These are phyloP conservation scores for Chaetophractus vellerosus DNA, from an alignment of 2,797 vertebrate genomes.

Conservation along the genomic window DNA sequence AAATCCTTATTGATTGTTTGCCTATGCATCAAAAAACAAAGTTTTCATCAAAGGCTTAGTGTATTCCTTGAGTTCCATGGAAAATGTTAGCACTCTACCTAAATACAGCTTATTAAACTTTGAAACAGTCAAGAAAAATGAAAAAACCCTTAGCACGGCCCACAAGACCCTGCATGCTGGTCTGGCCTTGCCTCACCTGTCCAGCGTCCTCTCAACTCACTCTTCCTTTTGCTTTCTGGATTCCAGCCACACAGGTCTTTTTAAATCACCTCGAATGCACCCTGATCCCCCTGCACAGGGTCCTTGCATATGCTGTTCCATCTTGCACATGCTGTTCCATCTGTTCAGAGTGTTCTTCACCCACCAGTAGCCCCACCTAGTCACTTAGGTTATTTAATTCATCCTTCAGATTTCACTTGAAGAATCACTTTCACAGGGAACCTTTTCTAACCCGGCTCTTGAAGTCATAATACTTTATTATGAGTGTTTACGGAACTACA, in stretches of 20 bases:
- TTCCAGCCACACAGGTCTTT: background rate
- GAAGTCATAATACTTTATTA: background rate
- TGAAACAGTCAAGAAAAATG: slow-evolving; percentile 58
- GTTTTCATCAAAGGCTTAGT: slow-evolving; percentile 13
- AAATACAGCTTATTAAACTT: slow-evolving; percentile 56
- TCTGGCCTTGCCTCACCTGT: background rate
- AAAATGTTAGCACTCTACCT: slow-evolving; percentile 50
- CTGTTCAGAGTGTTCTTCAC: background rate
- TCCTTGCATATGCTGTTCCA: background rate
- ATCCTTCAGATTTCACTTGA: background rate
- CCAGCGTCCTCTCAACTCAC: background rate
- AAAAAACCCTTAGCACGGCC: background rate
- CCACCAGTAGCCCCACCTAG: background rate
- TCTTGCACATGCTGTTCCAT: background rate
- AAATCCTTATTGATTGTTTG: slow-evolving; percentile 61
- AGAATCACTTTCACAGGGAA: background rate
- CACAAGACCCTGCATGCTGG: background rate
- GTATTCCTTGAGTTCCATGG: slow-evolving; percentile 16
- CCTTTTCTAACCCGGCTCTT: background rate
- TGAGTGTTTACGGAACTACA: background rate
- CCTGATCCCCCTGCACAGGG: background rate
- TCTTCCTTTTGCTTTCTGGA: background rate
- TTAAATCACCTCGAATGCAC: background rate
- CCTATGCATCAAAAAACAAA: slow-evolving; percentile 6
- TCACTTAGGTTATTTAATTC: background rate